Percentiles rank a stretch among this genome's conserved stretches.
These are phyloP conservation scores for Fringilla coelebs DNA, from an alignment of 2,797 vertebrate species.

Conservation along the genomic window DNA sequence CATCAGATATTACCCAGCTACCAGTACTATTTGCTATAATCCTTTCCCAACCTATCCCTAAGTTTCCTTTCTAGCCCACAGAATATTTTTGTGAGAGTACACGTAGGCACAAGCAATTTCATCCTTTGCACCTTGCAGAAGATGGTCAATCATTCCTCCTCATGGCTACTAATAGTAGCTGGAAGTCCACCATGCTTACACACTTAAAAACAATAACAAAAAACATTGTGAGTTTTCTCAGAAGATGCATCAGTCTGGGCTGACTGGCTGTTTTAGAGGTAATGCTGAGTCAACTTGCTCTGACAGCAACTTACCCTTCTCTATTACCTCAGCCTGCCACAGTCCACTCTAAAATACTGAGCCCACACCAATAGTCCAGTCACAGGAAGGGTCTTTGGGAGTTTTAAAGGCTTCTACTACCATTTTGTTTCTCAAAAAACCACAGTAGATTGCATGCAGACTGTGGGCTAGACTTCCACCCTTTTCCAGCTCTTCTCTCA, in stretches of 20 bases:
- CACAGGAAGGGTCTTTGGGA: background rate
- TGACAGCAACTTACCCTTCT: background rate
- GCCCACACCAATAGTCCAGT: accelerated
- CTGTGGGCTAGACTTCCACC: background rate
- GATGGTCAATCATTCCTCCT: background rate
- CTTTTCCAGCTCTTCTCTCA: background rate
- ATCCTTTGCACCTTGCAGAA: background rate
- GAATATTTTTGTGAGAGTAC: background rate
- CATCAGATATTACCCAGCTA: background rate
- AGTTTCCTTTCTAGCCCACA: background rate
- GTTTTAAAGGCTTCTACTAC: background rate
- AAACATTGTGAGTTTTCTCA: background rate
- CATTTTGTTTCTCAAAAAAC: background rate
- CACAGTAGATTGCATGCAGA: background rate
- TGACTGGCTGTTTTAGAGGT: background rate
- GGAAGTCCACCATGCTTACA: accelerated
- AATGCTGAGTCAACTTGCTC: background rate
- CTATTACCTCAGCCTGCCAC: background rate
- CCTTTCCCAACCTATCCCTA: background rate
- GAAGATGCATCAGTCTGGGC: background rate
- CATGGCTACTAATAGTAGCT: background rate
- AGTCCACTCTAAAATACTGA: background rate
- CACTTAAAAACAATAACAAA: background rate
- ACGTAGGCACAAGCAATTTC: background rate
- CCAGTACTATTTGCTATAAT: background rate